Evolutionary conservation across 2,888 invertebrate genomes (phyloP).

Genomic region (Caenorhabditis parvicauda): DNA sequence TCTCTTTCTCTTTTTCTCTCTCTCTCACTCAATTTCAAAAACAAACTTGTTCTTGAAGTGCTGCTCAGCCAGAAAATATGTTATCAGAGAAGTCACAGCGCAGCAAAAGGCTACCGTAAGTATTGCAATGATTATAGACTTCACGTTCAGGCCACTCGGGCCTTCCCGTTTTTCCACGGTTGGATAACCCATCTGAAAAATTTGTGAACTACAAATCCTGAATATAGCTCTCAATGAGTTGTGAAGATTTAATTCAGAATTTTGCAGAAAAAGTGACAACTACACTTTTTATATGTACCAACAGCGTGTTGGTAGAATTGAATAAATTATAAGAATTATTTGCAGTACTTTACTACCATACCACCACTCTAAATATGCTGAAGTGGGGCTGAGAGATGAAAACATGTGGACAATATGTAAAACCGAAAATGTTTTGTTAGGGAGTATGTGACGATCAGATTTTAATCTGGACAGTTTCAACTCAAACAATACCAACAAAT

Average conservation of each 20-base stretch:
- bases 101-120: slow-evolving; percentile 8
- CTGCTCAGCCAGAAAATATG: not conserved
- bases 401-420: not conserved
- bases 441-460: slow-evolving; percentile 2
- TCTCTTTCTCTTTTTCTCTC: no score
- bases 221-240: no score
- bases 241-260: no score
- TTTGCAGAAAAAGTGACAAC: no score
- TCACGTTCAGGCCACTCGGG: not conserved
- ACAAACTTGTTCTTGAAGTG: slow-evolving; percentile 3
- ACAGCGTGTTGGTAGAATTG: no score
- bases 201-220: no score
- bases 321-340: no score
- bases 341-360: no score
- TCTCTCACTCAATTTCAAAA: no score
- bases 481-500: not conserved
- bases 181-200: slow-evolving; percentile 24
- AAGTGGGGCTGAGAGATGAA: no score
- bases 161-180: slow-evolving; percentile 10
- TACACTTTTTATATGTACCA: no score
- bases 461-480: not conserved
- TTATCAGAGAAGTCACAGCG: slow-evolving; percentile 12
- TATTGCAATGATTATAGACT: not conserved
- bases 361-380: no score
- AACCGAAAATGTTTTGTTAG: not conserved